Evolutionary conservation across 2,888 invertebrate species (phyloP), one percentile per base, ranked within the genome.

Genomic region (Athalia cordata): DNA sequence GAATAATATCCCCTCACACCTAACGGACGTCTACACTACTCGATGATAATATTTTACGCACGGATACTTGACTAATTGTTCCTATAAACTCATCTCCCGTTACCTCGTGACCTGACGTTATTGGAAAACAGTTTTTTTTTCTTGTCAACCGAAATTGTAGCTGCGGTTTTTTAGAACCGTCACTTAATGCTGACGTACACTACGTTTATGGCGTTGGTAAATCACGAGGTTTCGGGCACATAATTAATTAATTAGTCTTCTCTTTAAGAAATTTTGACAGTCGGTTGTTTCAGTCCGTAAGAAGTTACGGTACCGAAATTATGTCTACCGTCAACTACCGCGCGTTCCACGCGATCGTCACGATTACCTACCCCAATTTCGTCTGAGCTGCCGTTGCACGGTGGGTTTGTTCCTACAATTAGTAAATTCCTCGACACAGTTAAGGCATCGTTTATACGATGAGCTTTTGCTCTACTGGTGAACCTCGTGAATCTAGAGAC

Each of bases 351-450:
- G 29, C 29, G 29, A 29, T 29, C 29, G 29, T 29, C 29, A 29
- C 29, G 29, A 43, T 68, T 43, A 68, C 57, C 59, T 47, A 72
- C 45, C 72, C 72, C 11, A 72, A 72, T 59, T 72, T 72, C 5
- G 45, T 13, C 45, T 47, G n/a, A 7, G 59, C 29, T 29, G 29
- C 49, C 43, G 29, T 52, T 52, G 43, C 52, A 67, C 4, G 29
- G 50, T 49, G 45, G 43, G 57, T 45, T 72, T n/a, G 55, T n/a
- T n/a, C n/a, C 57, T 15, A 59, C 43, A 72, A 59, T 72, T 72
- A 72, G 57, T 11, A 13, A 72, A 72, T 72, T 72, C 72, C 72
- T 72, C 47, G 15, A 59, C 45, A 72, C 72, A n/a, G 59, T 72
- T 72, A 47, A 72, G 47, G 57, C 11, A 5, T 29, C 57, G 72